Conservation (phyloP, 2,888 invertebrate genomes). For the Hydriomena furcata region DNA sequence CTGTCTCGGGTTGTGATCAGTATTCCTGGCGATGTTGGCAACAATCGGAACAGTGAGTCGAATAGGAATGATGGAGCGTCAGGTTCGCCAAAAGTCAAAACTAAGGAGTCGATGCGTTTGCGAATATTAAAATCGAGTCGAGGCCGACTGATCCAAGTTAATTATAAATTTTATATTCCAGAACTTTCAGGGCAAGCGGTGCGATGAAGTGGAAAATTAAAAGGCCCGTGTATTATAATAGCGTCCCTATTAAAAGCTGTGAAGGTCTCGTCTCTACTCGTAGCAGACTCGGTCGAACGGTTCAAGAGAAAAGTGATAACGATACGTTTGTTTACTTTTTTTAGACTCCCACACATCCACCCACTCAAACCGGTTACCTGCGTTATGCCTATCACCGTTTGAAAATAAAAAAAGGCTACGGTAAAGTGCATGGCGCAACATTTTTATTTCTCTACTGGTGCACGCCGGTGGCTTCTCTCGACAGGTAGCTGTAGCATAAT, state of each 20-base stretch:
- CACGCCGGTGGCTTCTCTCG: too few relatives aligned
- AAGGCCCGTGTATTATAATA: constrained; percentile 52
- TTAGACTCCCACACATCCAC: constrained; percentile 52
- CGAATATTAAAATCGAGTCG: constrained; percentile 52
- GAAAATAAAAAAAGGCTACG: constrained; percentile 27
- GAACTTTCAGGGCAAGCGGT: constrained; percentile 49
- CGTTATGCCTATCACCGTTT: constrained; percentile 57
- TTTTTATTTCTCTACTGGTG: constrained; percentile 9
- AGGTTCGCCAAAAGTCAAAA: constrained; percentile 72
- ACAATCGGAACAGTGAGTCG: constrained; percentile 46
- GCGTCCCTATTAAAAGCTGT: constrained; percentile 48
- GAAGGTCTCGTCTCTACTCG: too few relatives aligned
- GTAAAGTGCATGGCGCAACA: constrained; percentile 4
- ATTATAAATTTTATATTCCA: constrained; percentile 42
- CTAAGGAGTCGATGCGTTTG: constrained; percentile 48
- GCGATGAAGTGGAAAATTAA: constrained; percentile 66
- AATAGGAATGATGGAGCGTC: constrained; percentile 67
- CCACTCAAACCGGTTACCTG: constrained; percentile 64
- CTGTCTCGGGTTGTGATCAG: constrained; percentile 54
- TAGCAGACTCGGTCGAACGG: constrained; percentile 20
- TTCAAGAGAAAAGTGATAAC: constrained; percentile 42
- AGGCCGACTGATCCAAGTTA: constrained; percentile 34
- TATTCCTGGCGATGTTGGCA: constrained; percentile 63
- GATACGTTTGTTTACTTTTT: constrained; percentile 61
- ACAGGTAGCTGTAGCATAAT: too few relatives aligned